phyloP scores from a whole-genome alignment of 2,888 invertebrate genomes.

The Macaria liturata region DNA sequence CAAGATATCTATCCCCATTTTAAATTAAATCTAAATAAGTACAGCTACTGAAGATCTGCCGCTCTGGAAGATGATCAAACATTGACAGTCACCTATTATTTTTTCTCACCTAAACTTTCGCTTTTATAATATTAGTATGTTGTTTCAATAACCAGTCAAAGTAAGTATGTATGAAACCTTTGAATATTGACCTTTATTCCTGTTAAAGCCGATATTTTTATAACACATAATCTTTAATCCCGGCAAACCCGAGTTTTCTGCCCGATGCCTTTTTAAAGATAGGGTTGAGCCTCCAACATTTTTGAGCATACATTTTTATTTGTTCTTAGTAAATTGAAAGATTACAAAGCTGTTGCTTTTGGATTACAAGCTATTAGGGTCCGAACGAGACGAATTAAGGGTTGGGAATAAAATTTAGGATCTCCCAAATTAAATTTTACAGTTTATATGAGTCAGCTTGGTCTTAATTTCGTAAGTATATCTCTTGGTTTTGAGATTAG shows the following conservation, averaged over 20 bases:
- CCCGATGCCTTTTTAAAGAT: slow-evolving; percentile 63
- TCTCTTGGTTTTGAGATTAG: slow-evolving; percentile 19
- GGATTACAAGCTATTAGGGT: slow-evolving; percentile 51
- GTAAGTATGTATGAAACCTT: neutral
- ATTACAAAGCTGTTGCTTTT: slow-evolving; percentile 54
- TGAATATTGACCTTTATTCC: slow-evolving; percentile 23
- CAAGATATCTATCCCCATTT: too few relatives aligned
- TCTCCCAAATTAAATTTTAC: slow-evolving; percentile 33
- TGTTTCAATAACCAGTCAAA: too few relatives aligned
- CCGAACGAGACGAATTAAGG: slow-evolving; percentile 29
- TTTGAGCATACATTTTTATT: slow-evolving; percentile 55
- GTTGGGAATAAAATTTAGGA: slow-evolving; percentile 32
- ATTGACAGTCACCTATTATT: too few relatives aligned
- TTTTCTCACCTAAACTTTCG: too few relatives aligned
- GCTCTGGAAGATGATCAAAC: too few relatives aligned
- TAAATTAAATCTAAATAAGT: too few relatives aligned
- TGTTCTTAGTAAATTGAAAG: slow-evolving; percentile 62
- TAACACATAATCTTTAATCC: slow-evolving; percentile 57
- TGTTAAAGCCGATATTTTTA: slow-evolving; percentile 56
- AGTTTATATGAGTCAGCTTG: slow-evolving; percentile 44
- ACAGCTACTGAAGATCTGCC: too few relatives aligned
- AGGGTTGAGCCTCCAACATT: slow-evolving; percentile 47
- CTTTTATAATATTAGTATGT: too few relatives aligned
- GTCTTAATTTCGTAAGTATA: slow-evolving; percentile 22
- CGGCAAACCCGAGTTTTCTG: slow-evolving; percentile 60